phyloP scores from a whole-genome alignment of 2,888 invertebrate genomes.

The Zaprionus lineosus region DNA sequence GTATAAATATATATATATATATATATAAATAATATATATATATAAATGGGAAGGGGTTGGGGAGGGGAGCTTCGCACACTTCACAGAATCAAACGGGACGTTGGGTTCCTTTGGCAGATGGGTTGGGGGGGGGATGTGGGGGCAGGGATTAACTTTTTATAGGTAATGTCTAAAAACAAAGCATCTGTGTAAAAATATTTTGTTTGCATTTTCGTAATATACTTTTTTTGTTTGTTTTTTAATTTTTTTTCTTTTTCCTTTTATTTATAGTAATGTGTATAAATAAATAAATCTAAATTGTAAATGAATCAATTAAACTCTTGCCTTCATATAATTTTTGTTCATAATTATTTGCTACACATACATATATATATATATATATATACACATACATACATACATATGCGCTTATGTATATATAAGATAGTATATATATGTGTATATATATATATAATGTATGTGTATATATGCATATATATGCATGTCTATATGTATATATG shows the following conservation, averaged over 20 bases:
- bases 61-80: slow-evolving; percentile 26
- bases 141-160: slow-evolving; percentile 16
- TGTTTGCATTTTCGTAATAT: slow-evolving; percentile 31
- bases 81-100: slow-evolving; percentile 10
- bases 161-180: slow-evolving; percentile 60
- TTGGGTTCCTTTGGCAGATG: background rate
- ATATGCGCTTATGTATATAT: slow-evolving; percentile 41
- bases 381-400: slow-evolving; percentile 39
- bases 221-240: slow-evolving; percentile 7
- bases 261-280: slow-evolving; percentile 58
- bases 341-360: slow-evolving; percentile 54
- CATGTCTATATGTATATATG: slow-evolving; percentile 26
- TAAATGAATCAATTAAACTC: slow-evolving; percentile 73
- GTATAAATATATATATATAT: background rate
- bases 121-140: background rate
- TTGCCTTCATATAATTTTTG: slow-evolving; percentile 64
- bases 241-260: slow-evolving; percentile 20
- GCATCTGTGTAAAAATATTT: slow-evolving; percentile 69
- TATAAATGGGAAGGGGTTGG: background rate
- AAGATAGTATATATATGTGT: slow-evolving; percentile 39
- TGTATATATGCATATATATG: slow-evolving; percentile 41
- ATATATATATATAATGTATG: slow-evolving; percentile 36
- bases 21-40: too few species aligned
- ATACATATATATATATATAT: slow-evolving; percentile 33
- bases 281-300: slow-evolving; percentile 74